Evolutionary conservation across 1,140 invertebrate genomes (phyloP), one percentile per base, ranked within the genome.

Genomic region (Drosophila watanabei): DNA sequence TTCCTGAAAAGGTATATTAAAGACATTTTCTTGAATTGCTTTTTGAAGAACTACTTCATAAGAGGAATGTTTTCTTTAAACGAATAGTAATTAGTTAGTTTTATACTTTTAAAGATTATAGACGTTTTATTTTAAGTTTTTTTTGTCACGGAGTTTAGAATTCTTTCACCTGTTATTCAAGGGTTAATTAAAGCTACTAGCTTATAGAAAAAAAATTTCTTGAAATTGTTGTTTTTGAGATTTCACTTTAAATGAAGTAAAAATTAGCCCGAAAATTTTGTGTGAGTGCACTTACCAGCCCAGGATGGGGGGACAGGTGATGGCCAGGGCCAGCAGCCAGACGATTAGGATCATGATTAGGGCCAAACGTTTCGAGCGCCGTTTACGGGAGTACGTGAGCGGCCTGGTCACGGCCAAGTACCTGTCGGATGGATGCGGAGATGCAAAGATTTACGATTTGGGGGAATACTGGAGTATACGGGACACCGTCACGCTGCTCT

Each of bases 371-470:
- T 97, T 97, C 4, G 96, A 97, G 37, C 97, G 94, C 69, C 97
- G 93, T 91, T 96, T 95, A 57, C 96, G 95, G 28, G 97, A 97
- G 92, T 98, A 97, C 60, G 96, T 96, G 37, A 98, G 93, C 0
- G 97, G 97, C 82, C 96, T 95, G 35, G 97, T 98, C 28, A 98
- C 97, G 14, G 97, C 97, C 64, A 97, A 94, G 92, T 98, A 98
- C 48, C 97, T 92, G 62, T 68, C 46, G 41, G 43, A 82, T 59
- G 48, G 39, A 33, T 24, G 58, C 5, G 43, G 33, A 35, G 33
- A 71, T 18, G 56, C 37, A 56, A 62, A 58, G 51, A 78, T 54
- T 60, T 45, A 69, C 58, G 59, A 49, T 77, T 37, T n/a, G 13
- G 49, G 57, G 75, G 45, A 75, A 45, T 20, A 51, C 43, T 18